phyloP scores from a whole-genome alignment of 2,113 vertebrate species.

The Chelonoidis abingdonii region DNA sequence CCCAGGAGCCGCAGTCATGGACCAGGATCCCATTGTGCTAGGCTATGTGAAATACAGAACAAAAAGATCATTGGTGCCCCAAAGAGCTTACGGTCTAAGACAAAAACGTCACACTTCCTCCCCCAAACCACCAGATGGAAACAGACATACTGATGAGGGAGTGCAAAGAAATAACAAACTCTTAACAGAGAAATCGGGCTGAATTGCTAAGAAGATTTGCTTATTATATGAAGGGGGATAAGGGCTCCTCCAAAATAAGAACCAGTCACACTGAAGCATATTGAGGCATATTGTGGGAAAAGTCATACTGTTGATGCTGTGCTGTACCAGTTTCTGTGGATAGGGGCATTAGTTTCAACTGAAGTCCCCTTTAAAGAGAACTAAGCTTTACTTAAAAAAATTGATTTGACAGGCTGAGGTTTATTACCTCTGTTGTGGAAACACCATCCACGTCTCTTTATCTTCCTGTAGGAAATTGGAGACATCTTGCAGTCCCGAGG shows the following conservation, averaged over 20 bases:
- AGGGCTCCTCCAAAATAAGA: background rate
- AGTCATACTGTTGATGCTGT: background rate
- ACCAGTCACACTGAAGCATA: background rate
- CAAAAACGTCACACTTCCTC: background rate
- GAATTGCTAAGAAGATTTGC: background rate
- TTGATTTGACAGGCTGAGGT: rapidly evolving
- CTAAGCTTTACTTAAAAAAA: background rate
- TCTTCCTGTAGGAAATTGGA: conserved; percentile 84
- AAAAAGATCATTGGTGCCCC: background rate
- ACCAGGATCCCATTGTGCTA: background rate
- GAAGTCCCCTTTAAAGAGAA: background rate
- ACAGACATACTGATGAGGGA: background rate
- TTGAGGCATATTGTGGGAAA: background rate
- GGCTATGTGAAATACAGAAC: background rate
- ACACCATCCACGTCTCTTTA: background rate
- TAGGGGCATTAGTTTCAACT: background rate
- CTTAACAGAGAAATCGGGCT: background rate
- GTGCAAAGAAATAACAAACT: background rate
- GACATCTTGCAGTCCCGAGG: conserved; percentile 94
- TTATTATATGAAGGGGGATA: background rate
- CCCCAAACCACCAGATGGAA: background rate
- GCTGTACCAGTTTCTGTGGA: background rate
- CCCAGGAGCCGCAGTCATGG: background rate
- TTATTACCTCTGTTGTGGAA: background rate
- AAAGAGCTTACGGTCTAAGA: background rate